Evolutionary conservation across 2,113 vertebrate species (phyloP).

Genomic region (Himantopus leucocephalus): DNA sequence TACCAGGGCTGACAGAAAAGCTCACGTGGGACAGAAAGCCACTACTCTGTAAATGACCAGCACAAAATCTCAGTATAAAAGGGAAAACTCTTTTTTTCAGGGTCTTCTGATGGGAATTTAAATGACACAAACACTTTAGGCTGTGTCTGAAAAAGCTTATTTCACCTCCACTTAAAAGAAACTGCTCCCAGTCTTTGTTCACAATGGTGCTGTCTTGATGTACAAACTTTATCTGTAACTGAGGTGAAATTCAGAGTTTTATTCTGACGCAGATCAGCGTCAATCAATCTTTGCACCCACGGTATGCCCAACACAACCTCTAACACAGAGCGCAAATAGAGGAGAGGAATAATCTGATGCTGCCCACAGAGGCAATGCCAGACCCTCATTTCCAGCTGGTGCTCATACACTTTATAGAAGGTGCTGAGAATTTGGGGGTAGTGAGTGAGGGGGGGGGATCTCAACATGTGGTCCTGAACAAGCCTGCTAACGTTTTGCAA

Average conservation of each 20-base stretch:
- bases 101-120: background rate
- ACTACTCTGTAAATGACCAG: background rate
- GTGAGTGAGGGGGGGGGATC: background rate
- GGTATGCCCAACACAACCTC: background rate
- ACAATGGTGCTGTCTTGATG: background rate
- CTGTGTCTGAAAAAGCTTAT: background rate
- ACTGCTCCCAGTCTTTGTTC: background rate
- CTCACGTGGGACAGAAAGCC: background rate
- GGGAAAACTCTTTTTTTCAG: background rate
- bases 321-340: background rate
- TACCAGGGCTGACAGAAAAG: background rate
- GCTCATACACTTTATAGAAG: fast-evolving
- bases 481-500: background rate
- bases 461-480: background rate
- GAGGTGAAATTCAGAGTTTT: background rate
- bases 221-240: background rate
- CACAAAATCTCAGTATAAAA: background rate
- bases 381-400: background rate
- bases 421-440: background rate
- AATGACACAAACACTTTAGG: background rate
- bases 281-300: background rate
- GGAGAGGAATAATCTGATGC: background rate
- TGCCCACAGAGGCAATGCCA: background rate
- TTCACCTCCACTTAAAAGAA: background rate
- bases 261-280: background rate